Percentiles rank a stretch among this genome's conserved stretches.
Conservation (phyloP, 2,888 invertebrate genomes). For the Junonia oenone region DNA sequence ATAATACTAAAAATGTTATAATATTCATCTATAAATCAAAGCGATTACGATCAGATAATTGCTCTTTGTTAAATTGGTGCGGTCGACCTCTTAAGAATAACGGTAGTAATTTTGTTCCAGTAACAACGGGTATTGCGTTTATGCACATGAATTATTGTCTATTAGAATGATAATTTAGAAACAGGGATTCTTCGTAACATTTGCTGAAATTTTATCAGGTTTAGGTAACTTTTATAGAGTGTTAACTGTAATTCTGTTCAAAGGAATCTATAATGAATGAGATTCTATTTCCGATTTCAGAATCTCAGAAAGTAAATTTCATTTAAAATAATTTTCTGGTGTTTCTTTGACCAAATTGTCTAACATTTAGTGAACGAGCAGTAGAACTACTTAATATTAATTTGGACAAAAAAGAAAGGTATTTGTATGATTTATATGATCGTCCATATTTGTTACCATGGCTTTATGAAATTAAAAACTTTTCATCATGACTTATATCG, state of each 20-base stretch:
- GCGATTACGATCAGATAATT: constrained; percentile 33
- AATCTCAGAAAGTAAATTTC: no score
- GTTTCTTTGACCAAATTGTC: no score
- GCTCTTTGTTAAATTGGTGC: constrained; percentile 30
- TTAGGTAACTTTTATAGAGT: no score
- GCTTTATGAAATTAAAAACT: not conserved
- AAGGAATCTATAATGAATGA: no score
- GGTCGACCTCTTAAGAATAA: constrained; percentile 23
- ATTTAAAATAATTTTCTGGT: no score
- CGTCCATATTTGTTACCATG: not conserved
- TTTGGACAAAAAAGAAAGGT: not conserved
- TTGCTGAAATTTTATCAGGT: not conserved
- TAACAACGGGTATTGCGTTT: constrained; percentile 10
- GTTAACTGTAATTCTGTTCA: no score
- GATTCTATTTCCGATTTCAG: no score
- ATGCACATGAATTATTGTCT: constrained; percentile 7
- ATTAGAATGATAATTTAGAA: not conserved
- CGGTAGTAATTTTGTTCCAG: constrained; percentile 16
- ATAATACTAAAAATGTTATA: constrained; percentile 29
- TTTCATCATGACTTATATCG: not conserved
- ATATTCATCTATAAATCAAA: constrained; percentile 32
- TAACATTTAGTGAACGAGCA: no score
- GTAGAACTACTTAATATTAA: no score
- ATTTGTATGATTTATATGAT: not conserved
- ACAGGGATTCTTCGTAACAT: not conserved